Percentiles rank a stretch among this genome's conserved stretches.
Conservation (phyloP, 1,140 invertebrate species). For the Dermatophagoides farinae region DNA sequence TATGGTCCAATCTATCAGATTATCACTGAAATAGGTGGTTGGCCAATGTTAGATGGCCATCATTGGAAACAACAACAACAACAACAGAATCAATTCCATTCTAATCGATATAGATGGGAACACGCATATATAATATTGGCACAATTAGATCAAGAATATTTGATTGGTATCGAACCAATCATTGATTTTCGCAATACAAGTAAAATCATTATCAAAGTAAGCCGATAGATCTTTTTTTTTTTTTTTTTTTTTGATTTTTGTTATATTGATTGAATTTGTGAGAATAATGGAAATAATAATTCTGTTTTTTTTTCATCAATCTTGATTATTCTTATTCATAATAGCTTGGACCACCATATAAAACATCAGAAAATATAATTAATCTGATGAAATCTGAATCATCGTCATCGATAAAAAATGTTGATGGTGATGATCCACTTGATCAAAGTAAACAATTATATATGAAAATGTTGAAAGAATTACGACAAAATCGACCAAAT, state of each 20-base stretch:
- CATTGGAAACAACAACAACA: too few species aligned
- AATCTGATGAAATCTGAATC: neutral
- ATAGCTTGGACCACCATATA: constrained; percentile 1
- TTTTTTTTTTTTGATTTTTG: neutral
- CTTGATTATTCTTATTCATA: neutral
- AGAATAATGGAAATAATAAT: too few species aligned
- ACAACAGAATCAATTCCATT: too few species aligned
- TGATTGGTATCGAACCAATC: neutral
- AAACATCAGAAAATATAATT: neutral
- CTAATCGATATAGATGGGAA: constrained; percentile 27
- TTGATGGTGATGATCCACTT: neutral
- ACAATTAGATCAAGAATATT: neutral
- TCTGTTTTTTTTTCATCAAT: neutral
- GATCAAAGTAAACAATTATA: neutral
- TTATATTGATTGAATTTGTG: too few species aligned
- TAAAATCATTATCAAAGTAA: neutral
- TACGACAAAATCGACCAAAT: neutral
- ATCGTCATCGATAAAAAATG: neutral
- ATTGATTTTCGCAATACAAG: neutral
- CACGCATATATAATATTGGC: neutral
- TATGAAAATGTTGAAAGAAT: neutral
- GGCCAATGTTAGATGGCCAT: constrained; percentile 53
- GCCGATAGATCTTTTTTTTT: too few species aligned
- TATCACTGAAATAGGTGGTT: constrained; percentile 53
- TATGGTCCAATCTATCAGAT: constrained; percentile 44